Evolutionary conservation across 2,797 vertebrate species (phyloP), one percentile per base, ranked within the genome.

Genomic region (Channa striata): DNA sequence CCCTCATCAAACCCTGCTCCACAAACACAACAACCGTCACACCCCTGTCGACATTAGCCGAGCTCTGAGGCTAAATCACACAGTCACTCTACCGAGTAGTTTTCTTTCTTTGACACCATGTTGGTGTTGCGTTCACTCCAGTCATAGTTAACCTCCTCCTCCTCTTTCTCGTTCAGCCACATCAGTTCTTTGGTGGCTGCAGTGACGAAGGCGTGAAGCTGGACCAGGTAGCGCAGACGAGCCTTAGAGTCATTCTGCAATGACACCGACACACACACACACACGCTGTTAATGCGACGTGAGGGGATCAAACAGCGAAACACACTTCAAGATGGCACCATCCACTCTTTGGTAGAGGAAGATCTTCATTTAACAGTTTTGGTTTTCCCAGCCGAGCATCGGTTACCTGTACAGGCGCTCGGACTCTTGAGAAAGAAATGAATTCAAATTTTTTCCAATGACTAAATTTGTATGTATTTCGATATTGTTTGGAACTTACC

Each of bases 111-210:
- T 80, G 94, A 90, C 0, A 90, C 84, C 96, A 98, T 94, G 93
- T 96, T 96, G 85, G 93, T 87, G 87, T 96, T 98, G 14, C 89
- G 92, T 10, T 98, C 96, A 0, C 97, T 98, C 97, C 97, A 99
- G 93, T 99, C 97, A 0, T 94, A 97, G 92, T 91, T 94, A 64
- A 98, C 95, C 75, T 98, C 97, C 86, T 99, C 97, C 61, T 99
- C 97, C 79, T 99, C 97, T 43, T 96, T 96, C 84, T 97, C 96
- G 0, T 94, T 97, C 64, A 98, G 93, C 97, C 97, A 98, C 95
- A 98, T 95, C 74, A 99, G 93, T 90, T 99, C 97, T 78, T 96
- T 96, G 68, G 97, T 98, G 50, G 97, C 96, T 0, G 95, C 94
- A 0, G 82, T 87, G 53, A 99, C 96, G 0, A 97, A 98, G 54